Evolutionary conservation across 2,797 vertebrate species (phyloP).

Genomic region (Phataginus tetradactyla): DNA sequence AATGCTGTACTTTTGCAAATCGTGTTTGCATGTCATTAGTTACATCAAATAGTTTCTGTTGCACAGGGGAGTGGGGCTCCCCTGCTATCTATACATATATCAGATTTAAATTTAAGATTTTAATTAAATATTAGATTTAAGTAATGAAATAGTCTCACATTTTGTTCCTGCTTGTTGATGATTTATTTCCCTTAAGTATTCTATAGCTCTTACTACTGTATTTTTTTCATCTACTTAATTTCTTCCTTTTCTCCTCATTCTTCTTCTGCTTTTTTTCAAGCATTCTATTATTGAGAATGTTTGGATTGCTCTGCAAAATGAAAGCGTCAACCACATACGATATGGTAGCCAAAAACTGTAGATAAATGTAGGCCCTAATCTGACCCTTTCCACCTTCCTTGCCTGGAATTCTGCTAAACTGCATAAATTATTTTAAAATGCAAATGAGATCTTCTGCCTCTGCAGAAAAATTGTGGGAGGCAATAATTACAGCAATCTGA

Average conservation of each 20-base stretch:
- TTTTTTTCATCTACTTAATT: neutral
- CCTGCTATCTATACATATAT: neutral
- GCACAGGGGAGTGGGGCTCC: neutral
- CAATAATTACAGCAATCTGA: constrained; percentile 52
- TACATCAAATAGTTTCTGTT: constrained; percentile 38
- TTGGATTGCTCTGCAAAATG: neutral
- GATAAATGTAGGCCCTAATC: neutral
- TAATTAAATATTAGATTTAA: neutral
- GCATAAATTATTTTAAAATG: constrained; percentile 70
- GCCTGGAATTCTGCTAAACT: constrained; percentile 35
- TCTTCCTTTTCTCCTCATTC: neutral
- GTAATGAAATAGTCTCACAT: constrained; percentile 68
- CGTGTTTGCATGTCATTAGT: constrained; percentile 64
- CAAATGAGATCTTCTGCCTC: constrained; percentile 58
- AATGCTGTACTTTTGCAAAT: constrained; percentile 57
- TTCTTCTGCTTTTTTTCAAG: neutral
- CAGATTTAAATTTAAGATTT: neutral
- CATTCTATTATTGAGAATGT: constrained; percentile 4
- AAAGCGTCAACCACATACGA: neutral
- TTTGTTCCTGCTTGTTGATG: constrained; percentile 63
- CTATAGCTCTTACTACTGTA: neutral
- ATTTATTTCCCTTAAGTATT: constrained; percentile 53
- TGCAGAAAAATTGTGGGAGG: constrained; percentile 21
- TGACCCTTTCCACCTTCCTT: neutral
- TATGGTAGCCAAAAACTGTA: neutral